Base-by-base conservation (phyloP, 2,797 vertebrate species). In the Tenualosa ilisha region DNA sequence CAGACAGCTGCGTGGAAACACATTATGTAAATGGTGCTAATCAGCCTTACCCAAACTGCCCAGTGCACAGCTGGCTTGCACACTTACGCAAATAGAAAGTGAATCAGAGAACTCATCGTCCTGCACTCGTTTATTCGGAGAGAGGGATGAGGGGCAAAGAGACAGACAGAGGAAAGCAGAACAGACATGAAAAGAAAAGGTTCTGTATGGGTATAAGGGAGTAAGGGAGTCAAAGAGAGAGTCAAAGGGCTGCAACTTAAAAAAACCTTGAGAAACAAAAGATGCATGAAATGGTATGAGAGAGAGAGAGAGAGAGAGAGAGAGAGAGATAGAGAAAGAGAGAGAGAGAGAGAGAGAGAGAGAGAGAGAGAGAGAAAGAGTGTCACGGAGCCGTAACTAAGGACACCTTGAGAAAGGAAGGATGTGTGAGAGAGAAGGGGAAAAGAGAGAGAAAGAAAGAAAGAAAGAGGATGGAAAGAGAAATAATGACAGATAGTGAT, bases 21-120 rank as follows among this genome's bases (percentile, higher is more conserved):
- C 72, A 88, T 88, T 86, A 90, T 87, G 88, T 63, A 89, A 90
- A 90, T 89, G 53, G 56, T 81, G 83, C 81, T 84, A 84, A 88
- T 86, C 53, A 83, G 8, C 20, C 61, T 13, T 50, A 88, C 86
- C 83, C 53, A 86, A 87, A 84, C 87, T 88, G 89, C 87, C 79
- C 75, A 65, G 51, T 59, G 3, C 83, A 72, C 86, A 87, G 86
- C 89, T 89, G 86, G 83, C 56, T 81, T n/a, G 63, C 65, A 88
- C 79, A 85, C 83, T 72, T 7, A 53, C 85, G 84, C 81, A 87
- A 85, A 88, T 86, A 56, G 65, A 81, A 81, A 85, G 72, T 65
- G 81, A 87, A 87, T 24, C 53, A 81, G 53, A 37, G 24, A 81
- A 75, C 56, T 83, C 54, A 83, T 43, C 15, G 68, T 43, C 15